phyloP scores from a whole-genome alignment of 2,797 vertebrate genomes.

The Sebastes hopkinsi region DNA sequence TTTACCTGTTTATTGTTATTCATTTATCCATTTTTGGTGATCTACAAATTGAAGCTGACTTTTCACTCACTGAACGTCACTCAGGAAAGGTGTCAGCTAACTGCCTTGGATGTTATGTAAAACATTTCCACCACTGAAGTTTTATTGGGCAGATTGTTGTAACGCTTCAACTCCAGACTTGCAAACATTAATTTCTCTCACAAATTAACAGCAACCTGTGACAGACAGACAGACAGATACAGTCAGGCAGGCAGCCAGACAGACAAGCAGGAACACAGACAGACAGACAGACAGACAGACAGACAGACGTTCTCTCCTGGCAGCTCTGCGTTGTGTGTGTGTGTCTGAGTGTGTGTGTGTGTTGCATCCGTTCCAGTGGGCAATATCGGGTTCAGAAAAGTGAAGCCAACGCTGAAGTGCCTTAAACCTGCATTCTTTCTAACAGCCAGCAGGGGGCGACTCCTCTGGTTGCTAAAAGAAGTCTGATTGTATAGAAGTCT shows the following conservation, averaged over 20 bases:
- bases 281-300: neutral
- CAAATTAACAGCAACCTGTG: conserved; percentile 35
- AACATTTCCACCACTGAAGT: conserved; percentile 34
- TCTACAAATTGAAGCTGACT: neutral
- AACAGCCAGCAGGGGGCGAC: no score
- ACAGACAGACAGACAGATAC: conserved; percentile 4
- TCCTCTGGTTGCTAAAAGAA: no score
- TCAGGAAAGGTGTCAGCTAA: conserved; percentile 43
- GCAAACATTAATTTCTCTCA: conserved; percentile 27
- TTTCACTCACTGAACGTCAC: neutral
- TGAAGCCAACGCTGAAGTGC: no score
- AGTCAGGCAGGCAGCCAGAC: conserved; percentile 26
- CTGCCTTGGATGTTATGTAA: conserved; percentile 10
- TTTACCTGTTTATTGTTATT: neutral
- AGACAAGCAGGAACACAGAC: conserved; percentile 6
- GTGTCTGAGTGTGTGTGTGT: neutral
- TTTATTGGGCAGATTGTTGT: conserved; percentile 14
- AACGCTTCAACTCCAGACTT: conserved; percentile 31
- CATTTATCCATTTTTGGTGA: neutral
- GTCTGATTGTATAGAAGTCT: no score
- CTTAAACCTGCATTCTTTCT: no score
- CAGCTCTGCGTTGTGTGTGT: neutral
- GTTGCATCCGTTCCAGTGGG: neutral
- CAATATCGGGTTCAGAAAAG: no score
- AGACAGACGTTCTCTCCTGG: conserved; percentile 1